Base-by-base conservation (phyloP, 2,888 invertebrate species). In the Chloroclysta siterata region DNA sequence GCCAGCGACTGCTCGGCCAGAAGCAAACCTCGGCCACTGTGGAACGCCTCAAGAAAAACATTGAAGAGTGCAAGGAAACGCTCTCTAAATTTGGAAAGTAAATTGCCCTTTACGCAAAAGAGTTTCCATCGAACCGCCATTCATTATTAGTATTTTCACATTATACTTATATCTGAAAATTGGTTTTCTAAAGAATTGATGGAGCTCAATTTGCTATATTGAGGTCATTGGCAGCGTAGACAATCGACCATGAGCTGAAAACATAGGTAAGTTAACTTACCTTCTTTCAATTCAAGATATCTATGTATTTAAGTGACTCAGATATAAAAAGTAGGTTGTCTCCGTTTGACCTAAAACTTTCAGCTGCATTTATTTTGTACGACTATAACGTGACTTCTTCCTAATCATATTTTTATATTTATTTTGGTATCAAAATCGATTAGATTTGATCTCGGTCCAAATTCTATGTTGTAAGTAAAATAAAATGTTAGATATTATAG, bases 1-100 rank as follows among this genome's bases (percentile, higher is more conserved):
- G 91, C 72, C 74, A 72, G n/a, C 75, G 91, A 22, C 81, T 92
- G 70, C 85, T 96, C 44, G 85, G 92, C 53, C 89, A 94, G 62
- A 94, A 94, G 60, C 94, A 95, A 71, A 95, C 95, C 0, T 94
- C 95, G 5, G 96, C 97, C n/a, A 96, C 96, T 64, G 95, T 94
- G 74, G 97, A 97, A 80, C 94, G 97, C 39, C 94, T 97, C 63
- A 94, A 95, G 68, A 94, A 95, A 74, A 95, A 95, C 54, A 95
- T 97, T 57, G 83, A 89, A 58, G 95, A 95, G 60, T 94, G 94
- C 73, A 94, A 94, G 78, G 87, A 81, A 46, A 88, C 84, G 0
- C 85, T 93, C 36, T 80, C 83, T 0, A 86, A 77, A 56, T 92
- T 87, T 59, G 90, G 90, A 15, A 92, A 92, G 76, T 60, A 64